Base-by-base conservation (phyloP, 1,140 invertebrate species). In the Lysiphlebus fabarum region DNA sequence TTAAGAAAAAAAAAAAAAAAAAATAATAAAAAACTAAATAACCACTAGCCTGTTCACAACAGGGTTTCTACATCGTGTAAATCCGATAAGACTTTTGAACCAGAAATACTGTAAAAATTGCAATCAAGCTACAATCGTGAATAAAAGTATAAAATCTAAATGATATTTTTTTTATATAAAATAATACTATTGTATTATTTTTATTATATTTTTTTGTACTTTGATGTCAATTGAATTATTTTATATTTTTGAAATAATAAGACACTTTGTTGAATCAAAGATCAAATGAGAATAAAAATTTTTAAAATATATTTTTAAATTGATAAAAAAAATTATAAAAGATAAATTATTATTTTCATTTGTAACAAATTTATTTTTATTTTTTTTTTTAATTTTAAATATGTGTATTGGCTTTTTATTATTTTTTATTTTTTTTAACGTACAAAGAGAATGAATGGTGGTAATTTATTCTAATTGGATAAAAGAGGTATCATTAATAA, bases 401-500 rank as follows among this genome's bases (percentile, higher is more conserved):
- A 2, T 26, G 17, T 9, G 53, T 12, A 26, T n/a, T 7, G 45
- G 49, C n/a, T n/a, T n/a, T n/a, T n/a, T n/a, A n/a, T n/a, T n/a
- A n/a, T n/a, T n/a, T n/a, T n/a, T n/a, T n/a, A n/a, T n/a, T n/a
- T 48, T 42, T 40, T 34, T 41, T 48, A 11, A 12, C 56, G 44
- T 56, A 57, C 61, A 56, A 60, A 36, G 7, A 38, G 57, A 62
- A 63, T 58, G 54, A 61, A 58, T 59, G 40, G 55, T 34, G 66
- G 68, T 73, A 71, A 75, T 75, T 73, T 69, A 73, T 76, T 75
- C 68, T 71, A 76, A 76, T 76, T 73, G 70, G 66, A 70, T 72
- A 70, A 74, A 77, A 63, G 67, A 67, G 67, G 64, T 5, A 57
- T 66, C 66, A 69, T 70, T 74, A 73, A 74, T 71, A 74, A 74